phyloP scores from a whole-genome alignment of 1,140 invertebrate genomes.

The Rhopalosiphum maidis region DNA sequence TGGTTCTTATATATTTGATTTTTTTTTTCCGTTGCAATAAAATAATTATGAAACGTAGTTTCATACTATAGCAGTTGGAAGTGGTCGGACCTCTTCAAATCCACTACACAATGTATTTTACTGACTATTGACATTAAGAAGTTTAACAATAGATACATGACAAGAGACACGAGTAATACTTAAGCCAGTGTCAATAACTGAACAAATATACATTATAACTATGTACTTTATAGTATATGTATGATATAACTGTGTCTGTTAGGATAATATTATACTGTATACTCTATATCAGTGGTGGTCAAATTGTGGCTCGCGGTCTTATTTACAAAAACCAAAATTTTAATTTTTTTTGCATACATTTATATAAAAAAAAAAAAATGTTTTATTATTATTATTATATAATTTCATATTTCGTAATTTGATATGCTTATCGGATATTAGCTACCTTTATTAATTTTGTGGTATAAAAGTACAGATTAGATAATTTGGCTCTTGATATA shows the following conservation, averaged over 20 bases:
- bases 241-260: too few relatives aligned
- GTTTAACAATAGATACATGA: neutral
- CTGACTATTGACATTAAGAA: constrained; percentile 6
- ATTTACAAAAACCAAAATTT: too few relatives aligned
- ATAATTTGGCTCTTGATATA: too few relatives aligned
- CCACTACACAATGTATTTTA: neutral
- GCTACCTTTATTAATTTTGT: too few relatives aligned
- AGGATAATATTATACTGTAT: neutral
- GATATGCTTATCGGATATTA: too few relatives aligned
- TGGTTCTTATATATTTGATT: neutral
- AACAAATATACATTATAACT: neutral
- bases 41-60: neutral
- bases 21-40: neutral
- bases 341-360: too few relatives aligned
- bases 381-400: too few relatives aligned
- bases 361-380: too few relatives aligned
- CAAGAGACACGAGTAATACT: neutral
- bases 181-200: neutral
- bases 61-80: neutral
- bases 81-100: neutral
- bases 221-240: neutral
- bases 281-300: too few relatives aligned
- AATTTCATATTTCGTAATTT: too few relatives aligned
- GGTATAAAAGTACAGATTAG: too few relatives aligned
- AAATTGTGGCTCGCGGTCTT: too few relatives aligned